Conservation (phyloP, 1,140 invertebrate genomes). For the Procambarus clarkii region DNA sequence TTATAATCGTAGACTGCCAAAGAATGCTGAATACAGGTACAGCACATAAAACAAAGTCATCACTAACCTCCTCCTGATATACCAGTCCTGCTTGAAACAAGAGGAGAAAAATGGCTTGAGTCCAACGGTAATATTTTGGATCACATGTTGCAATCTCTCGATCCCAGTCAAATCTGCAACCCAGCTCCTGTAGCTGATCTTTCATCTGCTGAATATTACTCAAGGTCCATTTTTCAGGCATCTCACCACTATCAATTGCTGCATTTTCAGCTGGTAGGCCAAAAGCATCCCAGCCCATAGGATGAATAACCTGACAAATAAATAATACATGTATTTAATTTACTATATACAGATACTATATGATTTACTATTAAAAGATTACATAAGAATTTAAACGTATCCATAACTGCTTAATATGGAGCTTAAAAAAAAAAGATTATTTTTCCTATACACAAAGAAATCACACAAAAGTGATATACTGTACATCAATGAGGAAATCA, state of each 20-base stretch:
- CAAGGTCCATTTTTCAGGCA: slow-evolving; percentile 90
- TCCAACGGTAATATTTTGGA: slow-evolving; percentile 91
- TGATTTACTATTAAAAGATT: too few relatives aligned
- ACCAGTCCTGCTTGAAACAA: slow-evolving; percentile 89
- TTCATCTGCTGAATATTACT: slow-evolving; percentile 94
- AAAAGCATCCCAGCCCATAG: slow-evolving; percentile 99
- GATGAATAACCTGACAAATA: slow-evolving; percentile 84
- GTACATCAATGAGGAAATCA: too few relatives aligned
- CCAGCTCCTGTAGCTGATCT: slow-evolving; percentile 87
- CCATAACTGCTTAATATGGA: too few relatives aligned
- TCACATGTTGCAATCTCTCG: slow-evolving; percentile 89
- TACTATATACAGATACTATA: too few relatives aligned
- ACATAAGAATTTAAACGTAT: too few relatives aligned
- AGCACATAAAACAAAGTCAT: not conserved
- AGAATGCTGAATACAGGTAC: too few relatives aligned
- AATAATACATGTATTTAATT: not conserved
- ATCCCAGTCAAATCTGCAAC: slow-evolving; percentile 95
- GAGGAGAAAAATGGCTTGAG: slow-evolving; percentile 95
- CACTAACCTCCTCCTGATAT: slow-evolving; percentile 88
- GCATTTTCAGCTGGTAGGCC: slow-evolving; percentile 99
- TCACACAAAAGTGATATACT: too few relatives aligned
- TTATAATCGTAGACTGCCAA: too few relatives aligned
- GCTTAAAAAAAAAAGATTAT: too few relatives aligned
- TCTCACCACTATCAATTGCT: slow-evolving; percentile 88
- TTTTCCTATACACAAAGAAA: too few relatives aligned